Evolutionary conservation across 2,888 invertebrate species (phyloP).

Genomic region (Dione vanillae): DNA sequence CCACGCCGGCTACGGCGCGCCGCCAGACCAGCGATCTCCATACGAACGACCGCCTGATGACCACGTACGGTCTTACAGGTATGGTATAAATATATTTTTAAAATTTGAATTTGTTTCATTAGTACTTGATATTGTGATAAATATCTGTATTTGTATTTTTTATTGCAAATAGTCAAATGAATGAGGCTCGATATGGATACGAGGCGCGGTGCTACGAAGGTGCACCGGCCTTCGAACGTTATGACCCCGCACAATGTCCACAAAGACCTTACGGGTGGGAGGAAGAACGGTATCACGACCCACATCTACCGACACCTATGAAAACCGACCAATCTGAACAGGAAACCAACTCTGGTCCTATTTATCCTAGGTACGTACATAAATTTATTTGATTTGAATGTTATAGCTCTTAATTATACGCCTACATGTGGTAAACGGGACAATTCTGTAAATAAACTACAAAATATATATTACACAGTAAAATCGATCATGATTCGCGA

Average conservation of each 20-base stretch:
- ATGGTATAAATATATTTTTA: constrained; percentile 43
- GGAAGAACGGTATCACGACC: constrained; percentile 85
- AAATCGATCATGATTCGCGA: constrained; percentile 28
- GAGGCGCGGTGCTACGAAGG: constrained; percentile 81
- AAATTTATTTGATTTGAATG: constrained; percentile 18
- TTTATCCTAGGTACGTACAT: constrained; percentile 87
- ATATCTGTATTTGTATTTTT: constrained; percentile 18
- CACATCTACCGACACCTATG: constrained; percentile 84
- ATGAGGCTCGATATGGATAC: constrained; percentile 84
- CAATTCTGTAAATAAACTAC: constrained; percentile 42
- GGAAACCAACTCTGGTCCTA: constrained; percentile 87
- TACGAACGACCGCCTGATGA: constrained; percentile 88
- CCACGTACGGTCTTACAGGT: constrained; percentile 85
- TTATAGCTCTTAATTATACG: constrained; percentile 32
- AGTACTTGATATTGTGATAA: too few relatives aligned
- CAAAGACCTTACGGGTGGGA: constrained; percentile 83
- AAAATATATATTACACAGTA: not conserved
- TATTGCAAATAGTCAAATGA: constrained; percentile 78
- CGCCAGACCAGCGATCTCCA: constrained; percentile 86
- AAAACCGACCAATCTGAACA: constrained; percentile 89
- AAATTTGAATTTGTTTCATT: too few relatives aligned
- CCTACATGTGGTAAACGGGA: constrained; percentile 80
- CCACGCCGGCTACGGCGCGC: constrained; percentile 87
- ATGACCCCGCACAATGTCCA: constrained; percentile 80
- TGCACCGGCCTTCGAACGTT: constrained; percentile 81